Evolutionary conservation across 1,140 invertebrate genomes (phyloP), one percentile per base, ranked within the genome.

Genomic region (Drosophila albomicans): DNA sequence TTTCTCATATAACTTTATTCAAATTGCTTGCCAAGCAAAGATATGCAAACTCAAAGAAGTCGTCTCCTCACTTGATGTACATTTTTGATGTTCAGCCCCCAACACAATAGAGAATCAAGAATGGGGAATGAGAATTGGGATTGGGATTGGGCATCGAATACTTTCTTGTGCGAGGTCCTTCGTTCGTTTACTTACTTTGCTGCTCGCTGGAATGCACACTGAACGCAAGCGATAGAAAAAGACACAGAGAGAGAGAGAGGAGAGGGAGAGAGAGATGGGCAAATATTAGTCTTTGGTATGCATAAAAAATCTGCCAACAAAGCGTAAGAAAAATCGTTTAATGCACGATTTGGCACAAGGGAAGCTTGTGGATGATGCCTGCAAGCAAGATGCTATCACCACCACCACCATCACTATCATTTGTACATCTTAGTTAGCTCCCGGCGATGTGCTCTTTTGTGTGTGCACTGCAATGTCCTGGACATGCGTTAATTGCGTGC

Each of bases 11-110:
- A 79, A 79, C 59, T 70, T 52, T 89, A 88, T 88, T 84, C 74
- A 88, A 88, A 88, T 88, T 88, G 82, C 76, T 82, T 87, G 80
- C 77, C 45, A 20, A 54, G 84, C 77, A 88, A 87, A 78, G 84
- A 84, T 78, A 88, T 88, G 85, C 84, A 88, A 88, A 88, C 85
- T 88, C 85, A 88, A 88, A 87, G 84, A 63, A 75, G 56, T 78
- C 30, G 56, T 78, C 30, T 64, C 46, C 59, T 38, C 69, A 62
- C 58, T 61, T 51, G 56, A 63, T 78, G 65, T 69, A 62, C 73
- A 77, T 66, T 77, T 76, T 70, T 67, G 66, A 63, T 69, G 62
- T 11, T n/a, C 20, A 25, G 20, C 20, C 3, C 20, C 28, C 28
- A 48, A 2, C 20, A 7, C 5, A 62, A 45, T 13, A 8, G 54